Base-by-base conservation (phyloP, 37 sponge, comb jelly and placozoan genomes). In the Aplysina aerophoba region DNA sequence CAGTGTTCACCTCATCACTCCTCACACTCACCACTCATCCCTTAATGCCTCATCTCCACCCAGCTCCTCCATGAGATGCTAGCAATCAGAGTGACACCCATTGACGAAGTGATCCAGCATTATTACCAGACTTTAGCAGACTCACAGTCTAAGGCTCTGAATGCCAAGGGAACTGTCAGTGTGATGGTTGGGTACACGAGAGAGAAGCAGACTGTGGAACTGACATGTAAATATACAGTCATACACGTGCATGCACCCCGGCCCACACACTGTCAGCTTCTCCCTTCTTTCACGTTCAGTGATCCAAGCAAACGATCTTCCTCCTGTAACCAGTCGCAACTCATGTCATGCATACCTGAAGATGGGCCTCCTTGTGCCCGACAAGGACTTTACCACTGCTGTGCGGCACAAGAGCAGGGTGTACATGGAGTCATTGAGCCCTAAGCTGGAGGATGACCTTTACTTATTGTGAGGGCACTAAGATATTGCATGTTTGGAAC, bases 391-490 rank as follows among this genome's bases (percentile, higher is more conserved):
- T 40, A 16, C 71, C 71, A 75, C 35, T 24, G 54, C 54, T 40
- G 53, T 41, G 54, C 39, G 78, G 37, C n/a, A 40, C 24, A 75
- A 75, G 14, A 75, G 78, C 53, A 19, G 41, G 25, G 78, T 75
- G 24, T 38, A 83, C 16, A 88, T 86, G 71, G 57, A 81, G 39
- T 78, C 86, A 19, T 54, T 85, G 24, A 64, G 88, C 24, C 92
- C 92, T 22, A 54, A 84, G 27, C 86, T 86, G 65, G 73, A 92
- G 65, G 73, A 92, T 33, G 79, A 81, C 31, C 59, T 62, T 0
- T 74, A 88, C 59, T 22, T 33, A 37, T 15, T 91, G 92, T 91
- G 66, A 91, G 92, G 69, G 37, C 19, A 31, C 54, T n/a, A 6
- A 25, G 3, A 11, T 12, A 64, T 30, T 30, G 28, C 8, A 3